Evolutionary conservation across 1,140 invertebrate genomes (phyloP).

Genomic region (Drosophila ogumai): DNA sequence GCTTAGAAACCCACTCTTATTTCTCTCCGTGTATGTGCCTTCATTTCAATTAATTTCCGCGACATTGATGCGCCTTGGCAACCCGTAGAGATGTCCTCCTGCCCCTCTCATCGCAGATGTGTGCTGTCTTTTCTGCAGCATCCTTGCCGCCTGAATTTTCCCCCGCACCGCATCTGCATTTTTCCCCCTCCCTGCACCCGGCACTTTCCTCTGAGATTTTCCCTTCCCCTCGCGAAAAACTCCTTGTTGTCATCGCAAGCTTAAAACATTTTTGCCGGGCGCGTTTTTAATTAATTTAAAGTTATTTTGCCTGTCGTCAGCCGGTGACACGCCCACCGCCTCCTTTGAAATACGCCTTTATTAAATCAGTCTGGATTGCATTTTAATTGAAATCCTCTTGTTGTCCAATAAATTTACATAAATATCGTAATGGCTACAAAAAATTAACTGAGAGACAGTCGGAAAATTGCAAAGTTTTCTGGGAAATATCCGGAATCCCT

Average conservation of each 20-base stretch:
- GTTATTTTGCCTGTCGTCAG: constrained; percentile 74
- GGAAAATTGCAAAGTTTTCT: neutral
- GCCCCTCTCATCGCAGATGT: constrained; percentile 23
- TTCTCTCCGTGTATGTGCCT: constrained; percentile 30
- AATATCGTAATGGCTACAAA: constrained; percentile 45
- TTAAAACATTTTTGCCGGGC: constrained; percentile 78
- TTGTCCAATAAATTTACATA: constrained; percentile 69
- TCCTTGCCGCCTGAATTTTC: constrained; percentile 10
- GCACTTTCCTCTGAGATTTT: constrained; percentile 3
- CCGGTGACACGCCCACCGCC: constrained; percentile 23
- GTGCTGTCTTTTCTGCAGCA: constrained; percentile 28
- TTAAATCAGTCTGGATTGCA: constrained; percentile 71
- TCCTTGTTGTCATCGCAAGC: constrained; percentile 70
- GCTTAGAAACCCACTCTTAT: neutral
- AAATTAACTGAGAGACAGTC: neutral
- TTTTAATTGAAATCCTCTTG: constrained; percentile 72
- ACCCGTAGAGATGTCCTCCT: constrained; percentile 36
- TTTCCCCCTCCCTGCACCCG: neutral
- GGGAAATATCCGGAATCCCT: constrained; percentile 14
- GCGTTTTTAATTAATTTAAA: constrained; percentile 83
- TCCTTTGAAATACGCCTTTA: constrained; percentile 47
- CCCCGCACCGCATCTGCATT: neutral
- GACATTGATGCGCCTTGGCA: constrained; percentile 73
- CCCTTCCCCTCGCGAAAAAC: constrained; percentile 32
- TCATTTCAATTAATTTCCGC: constrained; percentile 83